These are phyloP conservation scores for Ceyx erithaca DNA, from an alignment of 2,797 vertebrate genomes.

Conservation along the genomic window DNA sequence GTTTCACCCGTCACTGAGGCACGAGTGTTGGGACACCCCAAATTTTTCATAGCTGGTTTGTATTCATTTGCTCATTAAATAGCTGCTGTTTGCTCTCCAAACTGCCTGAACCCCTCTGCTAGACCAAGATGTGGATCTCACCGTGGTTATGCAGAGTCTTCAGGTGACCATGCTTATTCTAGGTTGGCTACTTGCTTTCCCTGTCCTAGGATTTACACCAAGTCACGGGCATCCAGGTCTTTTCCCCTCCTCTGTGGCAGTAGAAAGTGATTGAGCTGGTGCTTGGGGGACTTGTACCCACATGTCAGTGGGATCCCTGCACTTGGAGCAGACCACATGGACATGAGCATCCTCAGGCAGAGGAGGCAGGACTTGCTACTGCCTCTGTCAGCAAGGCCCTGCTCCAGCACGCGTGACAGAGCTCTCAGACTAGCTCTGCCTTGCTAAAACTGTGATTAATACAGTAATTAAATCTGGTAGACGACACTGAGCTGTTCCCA, in stretches of 20 bases:
- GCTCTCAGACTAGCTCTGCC: not conserved
- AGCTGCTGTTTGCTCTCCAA: not conserved
- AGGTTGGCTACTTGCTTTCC: not conserved
- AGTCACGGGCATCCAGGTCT: not conserved
- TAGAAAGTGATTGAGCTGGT: not conserved
- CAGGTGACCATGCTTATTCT: not conserved
- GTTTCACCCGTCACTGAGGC: not conserved
- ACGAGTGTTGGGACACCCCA: not conserved
- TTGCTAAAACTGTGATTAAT: not conserved
- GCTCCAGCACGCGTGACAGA: not conserved
- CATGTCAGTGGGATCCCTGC: not conserved
- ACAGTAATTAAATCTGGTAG: not conserved
- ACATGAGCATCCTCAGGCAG: not conserved
- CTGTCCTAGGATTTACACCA: not conserved
- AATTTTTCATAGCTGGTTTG: not conserved
- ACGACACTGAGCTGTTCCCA: not conserved
- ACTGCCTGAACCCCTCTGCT: not conserved
- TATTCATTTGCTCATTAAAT: not conserved
- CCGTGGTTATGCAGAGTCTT: fast-evolving
- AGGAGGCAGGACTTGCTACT: not conserved
- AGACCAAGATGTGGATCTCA: not conserved
- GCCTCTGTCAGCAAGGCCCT: fast-evolving
- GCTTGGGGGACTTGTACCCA: fast-evolving
- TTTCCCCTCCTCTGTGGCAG: not conserved
- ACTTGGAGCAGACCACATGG: not conserved